phyloP scores from a whole-genome alignment of 2,888 invertebrate species.

The Lamproptera curius region DNA sequence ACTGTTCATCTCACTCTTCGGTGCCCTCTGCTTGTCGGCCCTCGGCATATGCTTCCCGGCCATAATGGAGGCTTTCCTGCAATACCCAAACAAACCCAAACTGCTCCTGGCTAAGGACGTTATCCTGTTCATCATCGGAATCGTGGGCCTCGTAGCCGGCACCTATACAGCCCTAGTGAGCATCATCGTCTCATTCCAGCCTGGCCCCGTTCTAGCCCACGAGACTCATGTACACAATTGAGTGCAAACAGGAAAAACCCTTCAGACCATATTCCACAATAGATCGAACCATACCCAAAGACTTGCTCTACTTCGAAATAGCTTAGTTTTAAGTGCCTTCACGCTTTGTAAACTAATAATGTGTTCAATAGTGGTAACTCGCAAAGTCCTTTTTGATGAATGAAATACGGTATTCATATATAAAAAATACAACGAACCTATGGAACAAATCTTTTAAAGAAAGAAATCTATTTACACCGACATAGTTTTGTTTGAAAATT shows the following conservation, averaged over 20 bases:
- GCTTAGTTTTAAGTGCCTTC: slow-evolving; percentile 19
- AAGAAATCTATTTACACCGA: too few relatives aligned
- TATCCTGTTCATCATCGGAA: slow-evolving; percentile 77
- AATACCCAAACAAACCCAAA: slow-evolving; percentile 77
- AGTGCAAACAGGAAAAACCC: too few relatives aligned
- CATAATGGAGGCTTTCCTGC: slow-evolving; percentile 57
- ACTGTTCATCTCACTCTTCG: slow-evolving; percentile 88
- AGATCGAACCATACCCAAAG: background rate
- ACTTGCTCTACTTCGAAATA: background rate
- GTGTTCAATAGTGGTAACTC: slow-evolving; percentile 22
- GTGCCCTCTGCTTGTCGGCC: slow-evolving; percentile 92
- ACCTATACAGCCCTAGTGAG: slow-evolving; percentile 80
- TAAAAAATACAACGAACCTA: too few relatives aligned
- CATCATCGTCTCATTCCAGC: slow-evolving; percentile 68
- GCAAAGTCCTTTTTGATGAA: too few relatives aligned
- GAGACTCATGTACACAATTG: background rate
- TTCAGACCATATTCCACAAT: too few relatives aligned
- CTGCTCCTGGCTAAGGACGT: slow-evolving; percentile 65
- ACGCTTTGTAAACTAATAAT: slow-evolving; percentile 13
- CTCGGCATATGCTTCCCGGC: slow-evolving; percentile 94
- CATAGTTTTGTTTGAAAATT: too few relatives aligned
- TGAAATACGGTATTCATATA: too few relatives aligned
- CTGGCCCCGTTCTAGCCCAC: slow-evolving; percentile 7
- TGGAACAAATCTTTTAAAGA: too few relatives aligned
- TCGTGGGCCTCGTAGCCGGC: slow-evolving; percentile 81